Evolutionary conservation across 1,140 invertebrate species (phyloP), one percentile per base, ranked within the genome.

Genomic region (Pissodes strobi): DNA sequence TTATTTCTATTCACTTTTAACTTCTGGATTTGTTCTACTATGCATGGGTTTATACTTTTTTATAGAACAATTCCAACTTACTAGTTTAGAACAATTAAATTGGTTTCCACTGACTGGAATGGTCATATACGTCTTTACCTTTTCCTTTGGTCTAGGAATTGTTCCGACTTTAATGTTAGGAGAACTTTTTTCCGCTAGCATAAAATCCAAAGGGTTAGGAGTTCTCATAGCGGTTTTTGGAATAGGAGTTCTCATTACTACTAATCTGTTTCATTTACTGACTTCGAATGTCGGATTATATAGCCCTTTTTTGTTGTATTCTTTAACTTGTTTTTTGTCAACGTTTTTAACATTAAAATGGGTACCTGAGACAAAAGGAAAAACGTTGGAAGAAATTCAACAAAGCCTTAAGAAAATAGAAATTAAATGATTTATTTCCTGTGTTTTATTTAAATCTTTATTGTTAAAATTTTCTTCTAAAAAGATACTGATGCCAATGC

Each of bases 321-420:
- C 87, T 12, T 74, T 82, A 10, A 84, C 92, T 59, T 90, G 90
- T 68, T 70, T 88, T 8, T 30, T 88, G 3, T 90, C 90, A 13
- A 74, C 94, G 25, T 73, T 94, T 34, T 90, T 95, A 74, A 86
- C 92, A 5, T 86, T 89, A 64, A 77, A 89, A 49, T 89, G 86
- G 66, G 89, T 97, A 23, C 94, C 94, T 12, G 94, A 97, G 79
- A 97, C 94, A 0, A 89, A 91, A 73, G 93, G 94, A 4, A 90
- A 88, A 72, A 91, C 85, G 43, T 82, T 97, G 38, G 93, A 97
- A 74, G 92, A 97, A 73, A 95, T 97, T 70, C 90, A 93, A 72
- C 86, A 86, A 68, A 85, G 85, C 67, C 80, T 92, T 43, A 88
- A 87, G 25, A 27, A 27, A 27, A 9, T 5, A 27, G 25, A 58